These are phyloP conservation scores for Platysternon megacephalum DNA, from an alignment of 2,113 vertebrate species.

Conservation along the genomic window DNA sequence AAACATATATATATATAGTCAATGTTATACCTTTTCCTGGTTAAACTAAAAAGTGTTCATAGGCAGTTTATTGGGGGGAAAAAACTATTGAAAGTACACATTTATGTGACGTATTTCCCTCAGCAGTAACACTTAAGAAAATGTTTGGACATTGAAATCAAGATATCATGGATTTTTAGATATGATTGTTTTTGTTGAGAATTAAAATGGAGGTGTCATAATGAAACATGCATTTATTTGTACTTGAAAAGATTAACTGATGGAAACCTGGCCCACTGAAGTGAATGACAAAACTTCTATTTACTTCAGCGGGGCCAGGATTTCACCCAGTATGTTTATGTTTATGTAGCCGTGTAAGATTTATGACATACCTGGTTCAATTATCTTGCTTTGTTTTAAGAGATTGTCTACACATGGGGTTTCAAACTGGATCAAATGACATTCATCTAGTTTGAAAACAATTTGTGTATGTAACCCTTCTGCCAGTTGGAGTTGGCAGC, in stretches of 20 bases:
- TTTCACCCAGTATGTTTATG: neutral
- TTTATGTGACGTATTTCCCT: neutral
- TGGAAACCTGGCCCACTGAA: neutral
- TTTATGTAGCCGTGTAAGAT: neutral
- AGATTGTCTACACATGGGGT: neutral
- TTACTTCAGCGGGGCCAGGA: neutral
- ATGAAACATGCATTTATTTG: neutral
- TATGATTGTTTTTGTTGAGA: neutral
- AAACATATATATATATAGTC: neutral
- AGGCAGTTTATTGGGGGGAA: neutral
- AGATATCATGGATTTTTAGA: neutral
- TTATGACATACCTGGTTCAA: neutral
- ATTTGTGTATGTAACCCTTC: neutral
- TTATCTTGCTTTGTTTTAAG: neutral
- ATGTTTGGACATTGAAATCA: neutral
- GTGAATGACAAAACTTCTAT: neutral
- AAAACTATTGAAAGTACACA: neutral
- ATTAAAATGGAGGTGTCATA: neutral
- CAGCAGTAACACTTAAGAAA: neutral
- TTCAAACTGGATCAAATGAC: neutral
- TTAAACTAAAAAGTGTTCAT: no score
- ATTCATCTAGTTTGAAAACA: neutral
- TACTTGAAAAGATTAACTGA: neutral
- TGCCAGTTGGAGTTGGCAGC: no score
- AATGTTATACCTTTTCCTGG: neutral